phyloP scores from a whole-genome alignment of 2,888 invertebrate genomes.

The Callinectes sapidus region DNA sequence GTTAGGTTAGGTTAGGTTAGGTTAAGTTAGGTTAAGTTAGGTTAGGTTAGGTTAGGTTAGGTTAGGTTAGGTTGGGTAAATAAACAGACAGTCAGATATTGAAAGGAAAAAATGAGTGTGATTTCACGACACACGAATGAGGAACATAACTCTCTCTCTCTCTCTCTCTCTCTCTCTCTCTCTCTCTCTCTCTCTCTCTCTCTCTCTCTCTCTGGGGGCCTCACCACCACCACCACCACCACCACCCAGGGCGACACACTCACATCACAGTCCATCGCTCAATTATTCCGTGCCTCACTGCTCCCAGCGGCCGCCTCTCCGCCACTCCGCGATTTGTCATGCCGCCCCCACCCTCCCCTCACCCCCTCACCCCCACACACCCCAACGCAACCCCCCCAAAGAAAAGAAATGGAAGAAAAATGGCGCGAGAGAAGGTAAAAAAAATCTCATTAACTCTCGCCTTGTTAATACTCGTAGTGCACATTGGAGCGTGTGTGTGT shows the following conservation, averaged over 20 bases:
- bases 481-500: background rate
- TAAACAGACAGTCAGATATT: background rate
- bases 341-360: background rate
- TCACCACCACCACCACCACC: background rate
- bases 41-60: too few species aligned
- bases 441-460: constrained; percentile 45
- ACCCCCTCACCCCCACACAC: background rate
- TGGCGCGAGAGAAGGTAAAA: background rate
- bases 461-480: background rate
- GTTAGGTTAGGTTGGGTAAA: too few species aligned
- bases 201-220: background rate
- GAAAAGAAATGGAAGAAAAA: background rate
- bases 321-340: constrained; percentile 41
- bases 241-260: background rate
- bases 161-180: constrained; percentile 18
- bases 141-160: constrained; percentile 12
- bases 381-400: background rate
- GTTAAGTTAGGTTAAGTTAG: too few species aligned
- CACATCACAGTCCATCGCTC: background rate
- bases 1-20: too few species aligned
- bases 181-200: constrained; percentile 24
- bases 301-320: background rate
- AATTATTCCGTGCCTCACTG: background rate
- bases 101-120: background rate
- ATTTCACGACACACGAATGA: background rate